A percentile compares a stretch with the other conserved stretches of the same genome.
phyloP scores from a whole-genome alignment of 1,140 invertebrate species.

The Periplaneta americana region DNA sequence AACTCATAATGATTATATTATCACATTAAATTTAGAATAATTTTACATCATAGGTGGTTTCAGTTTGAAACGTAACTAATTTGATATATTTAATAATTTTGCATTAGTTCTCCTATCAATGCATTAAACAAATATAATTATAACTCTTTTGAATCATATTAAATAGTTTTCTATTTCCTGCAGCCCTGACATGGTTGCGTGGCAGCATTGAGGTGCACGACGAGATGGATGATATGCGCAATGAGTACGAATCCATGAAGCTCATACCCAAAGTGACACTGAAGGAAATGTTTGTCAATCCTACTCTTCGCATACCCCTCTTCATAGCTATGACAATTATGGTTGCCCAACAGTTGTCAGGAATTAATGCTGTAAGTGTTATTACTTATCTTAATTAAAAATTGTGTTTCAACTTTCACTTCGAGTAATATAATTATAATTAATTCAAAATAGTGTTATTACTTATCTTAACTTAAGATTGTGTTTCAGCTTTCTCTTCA shows the following conservation, averaged over 20 bases:
- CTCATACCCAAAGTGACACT: constrained; percentile 64
- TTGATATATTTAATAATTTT: too few relatives aligned
- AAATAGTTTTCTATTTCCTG: constrained; percentile 20
- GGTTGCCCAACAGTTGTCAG: constrained; percentile 84
- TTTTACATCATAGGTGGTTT: too few relatives aligned
- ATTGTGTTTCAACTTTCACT: too few relatives aligned
- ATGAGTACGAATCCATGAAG: constrained; percentile 71
- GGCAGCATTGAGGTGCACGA: constrained; percentile 70
- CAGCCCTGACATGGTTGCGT: constrained; percentile 70
- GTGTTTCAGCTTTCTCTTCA: background rate
- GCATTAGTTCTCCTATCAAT: too few relatives aligned
- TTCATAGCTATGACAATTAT: constrained; percentile 79
- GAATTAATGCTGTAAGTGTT: constrained; percentile 77
- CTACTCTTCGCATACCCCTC: constrained; percentile 66
- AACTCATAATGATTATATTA: too few relatives aligned
- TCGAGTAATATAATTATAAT: background rate
- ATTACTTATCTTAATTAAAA: too few relatives aligned
- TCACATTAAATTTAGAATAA: too few relatives aligned
- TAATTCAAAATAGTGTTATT: background rate
- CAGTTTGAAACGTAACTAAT: too few relatives aligned
- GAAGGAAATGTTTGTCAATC: constrained; percentile 63
- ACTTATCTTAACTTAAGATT: background rate
- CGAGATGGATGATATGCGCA: constrained; percentile 83
- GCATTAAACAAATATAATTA: background rate
- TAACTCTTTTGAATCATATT: background rate